A percentile compares a stretch with the other conserved stretches of the same genome.
These are phyloP conservation scores for Capromys pilorides DNA, from an alignment of 2,797 vertebrate species.

Conservation along the genomic window DNA sequence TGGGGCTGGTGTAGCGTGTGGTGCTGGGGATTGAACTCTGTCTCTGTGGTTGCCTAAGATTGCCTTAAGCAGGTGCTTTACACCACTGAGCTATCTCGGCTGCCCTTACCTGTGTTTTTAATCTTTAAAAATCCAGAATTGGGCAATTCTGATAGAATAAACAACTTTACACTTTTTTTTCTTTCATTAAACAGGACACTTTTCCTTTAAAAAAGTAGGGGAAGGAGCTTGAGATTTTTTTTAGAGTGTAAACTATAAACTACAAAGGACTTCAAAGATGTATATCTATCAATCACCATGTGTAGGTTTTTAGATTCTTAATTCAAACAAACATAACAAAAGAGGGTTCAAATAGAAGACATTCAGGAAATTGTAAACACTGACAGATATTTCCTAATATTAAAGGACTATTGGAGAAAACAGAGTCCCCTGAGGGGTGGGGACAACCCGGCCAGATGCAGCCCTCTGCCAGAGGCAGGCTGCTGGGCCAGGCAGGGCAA, in stretches of 20 bases:
- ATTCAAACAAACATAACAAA: neutral
- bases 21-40: too few species aligned
- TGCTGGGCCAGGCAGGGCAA: neutral
- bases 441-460: neutral
- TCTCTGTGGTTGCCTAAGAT: too few species aligned
- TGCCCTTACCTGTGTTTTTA: neutral
- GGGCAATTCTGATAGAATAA: neutral
- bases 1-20: too few species aligned
- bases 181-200: neutral
- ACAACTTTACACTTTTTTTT: neutral
- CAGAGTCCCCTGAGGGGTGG: neutral
- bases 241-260: neutral
- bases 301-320: slow-evolving; percentile 29
- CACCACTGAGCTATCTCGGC: too few species aligned
- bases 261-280: neutral
- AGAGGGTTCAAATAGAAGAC: neutral
- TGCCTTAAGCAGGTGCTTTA: too few species aligned
- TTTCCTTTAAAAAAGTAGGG: neutral
- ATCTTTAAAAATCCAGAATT: neutral
- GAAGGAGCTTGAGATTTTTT: neutral
- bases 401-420: neutral
- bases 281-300: neutral
- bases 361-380: neutral
- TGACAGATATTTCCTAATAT: slow-evolving; percentile 27
- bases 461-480: neutral